Evolutionary conservation across 2,113 vertebrate species (phyloP), one percentile per base, ranked within the genome.

Genomic region (Cottus gobio): DNA sequence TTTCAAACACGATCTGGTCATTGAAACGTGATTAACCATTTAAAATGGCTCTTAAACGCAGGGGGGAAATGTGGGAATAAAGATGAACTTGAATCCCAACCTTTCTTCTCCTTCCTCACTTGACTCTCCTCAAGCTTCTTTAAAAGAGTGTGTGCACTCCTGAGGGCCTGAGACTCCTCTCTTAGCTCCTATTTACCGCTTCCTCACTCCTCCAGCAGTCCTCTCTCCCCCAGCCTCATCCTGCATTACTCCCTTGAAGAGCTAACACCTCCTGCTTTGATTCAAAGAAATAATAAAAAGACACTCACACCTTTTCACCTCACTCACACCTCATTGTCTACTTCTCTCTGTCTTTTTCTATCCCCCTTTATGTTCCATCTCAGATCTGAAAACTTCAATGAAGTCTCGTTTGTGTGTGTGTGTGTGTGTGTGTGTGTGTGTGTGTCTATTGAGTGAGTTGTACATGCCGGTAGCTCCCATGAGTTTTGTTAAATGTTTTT

Each of bases 371-470:
- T 18, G 50, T 68, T 71, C 79, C 61, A 83, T 84, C 78, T 85
- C 34, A 16, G 58, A 79, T 78, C 71, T 77, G 20, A 79, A 75
- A 85, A 85, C 85, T 81, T 85, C 71, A 86, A 86, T 86, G 72
- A 11, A 12, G 9, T 58, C 46, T 68, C 57, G 79, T 56, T 68
- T 44, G 65, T 50, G 18, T 56, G 42, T 70, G 16, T 54, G 8
- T 18, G 24, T 39, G 58, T 61, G 68, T 56, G 74, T 24, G 62
- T 62, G 75, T 70, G 46, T 74, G 44, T 48, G 46, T 48, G 18
- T 15, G 42, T 15, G 13, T n/a, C 48, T 50, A 22, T 52, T 52
- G 48, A n/a, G 48, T 52, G 22, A 50, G 42, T 44, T 58, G 77
- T 80, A 75, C 42, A 44, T 44, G 42, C 4, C 42, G 13, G 12